Percentiles rank a stretch among this genome's conserved stretches.
These are phyloP conservation scores for Tetramorium parvispinum DNA, from an alignment of 1,140 invertebrate species.

Conservation along the genomic window DNA sequence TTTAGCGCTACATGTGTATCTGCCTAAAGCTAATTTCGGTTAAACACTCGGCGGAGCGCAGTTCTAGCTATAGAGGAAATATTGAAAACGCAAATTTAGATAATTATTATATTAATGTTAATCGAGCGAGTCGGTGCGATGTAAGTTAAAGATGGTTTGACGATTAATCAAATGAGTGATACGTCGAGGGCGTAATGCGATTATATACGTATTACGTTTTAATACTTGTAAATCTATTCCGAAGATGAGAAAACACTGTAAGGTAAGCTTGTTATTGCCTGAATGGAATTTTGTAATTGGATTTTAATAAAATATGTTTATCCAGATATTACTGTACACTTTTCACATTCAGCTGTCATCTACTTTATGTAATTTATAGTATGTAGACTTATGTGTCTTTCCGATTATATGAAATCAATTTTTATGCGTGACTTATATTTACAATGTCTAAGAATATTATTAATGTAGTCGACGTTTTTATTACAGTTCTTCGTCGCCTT, in stretches of 20 bases:
- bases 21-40: constrained; percentile 1
- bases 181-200: neutral
- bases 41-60: neutral
- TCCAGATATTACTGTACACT: constrained; percentile 31
- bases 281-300: constrained; percentile 43
- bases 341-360: neutral
- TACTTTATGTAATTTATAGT: neutral
- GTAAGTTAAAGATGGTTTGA: constrained; percentile 8
- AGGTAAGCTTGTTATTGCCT: constrained; percentile 23
- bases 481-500: neutral
- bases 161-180: constrained; percentile 32
- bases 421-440: neutral
- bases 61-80: neutral
- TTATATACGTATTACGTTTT: constrained; percentile 28
- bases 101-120: neutral
- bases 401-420: neutral
- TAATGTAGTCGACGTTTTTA: neutral
- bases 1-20: neutral
- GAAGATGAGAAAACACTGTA: constrained; percentile 14
- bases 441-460: neutral
- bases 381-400: neutral
- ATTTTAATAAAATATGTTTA: constrained; percentile 51
- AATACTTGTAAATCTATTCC: constrained; percentile 23
- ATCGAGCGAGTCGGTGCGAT: neutral
- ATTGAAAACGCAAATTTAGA: neutral